A percentile compares a stretch with the other conserved stretches of the same genome.
Conservation (phyloP, 2,888 invertebrate genomes). For the Drosophila melanocephala region DNA sequence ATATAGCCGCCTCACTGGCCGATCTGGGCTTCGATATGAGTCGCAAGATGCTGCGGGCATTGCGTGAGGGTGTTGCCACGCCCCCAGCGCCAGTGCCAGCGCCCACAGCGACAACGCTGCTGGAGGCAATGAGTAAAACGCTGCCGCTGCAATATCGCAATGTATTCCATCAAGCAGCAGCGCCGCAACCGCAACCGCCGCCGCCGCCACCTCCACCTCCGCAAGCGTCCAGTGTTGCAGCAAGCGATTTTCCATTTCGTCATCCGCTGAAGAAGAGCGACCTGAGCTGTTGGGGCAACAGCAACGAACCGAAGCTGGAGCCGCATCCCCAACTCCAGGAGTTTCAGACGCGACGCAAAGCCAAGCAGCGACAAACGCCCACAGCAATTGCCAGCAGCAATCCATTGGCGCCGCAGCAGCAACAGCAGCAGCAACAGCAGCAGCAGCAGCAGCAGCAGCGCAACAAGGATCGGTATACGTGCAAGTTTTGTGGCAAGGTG, state of each 20-base stretch:
- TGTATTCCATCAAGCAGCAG: conserved; percentile 76
- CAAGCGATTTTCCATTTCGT: conserved; percentile 88
- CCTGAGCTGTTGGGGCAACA: conserved; percentile 50
- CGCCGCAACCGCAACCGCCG: conserved; percentile 82
- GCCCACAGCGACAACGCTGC: conserved; percentile 87
- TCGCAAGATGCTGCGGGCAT: conserved; percentile 70
- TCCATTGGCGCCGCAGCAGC: conserved; percentile 73
- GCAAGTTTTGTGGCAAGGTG: conserved; percentile 98
- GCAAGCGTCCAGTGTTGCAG: conserved; percentile 3
- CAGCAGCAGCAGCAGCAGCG: conserved; percentile 88
- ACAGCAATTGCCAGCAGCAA: conserved; percentile 11
- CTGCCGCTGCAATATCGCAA: conserved; percentile 88
- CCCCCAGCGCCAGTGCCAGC: conserved; percentile 66
- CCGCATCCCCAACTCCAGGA: conserved; percentile 70
- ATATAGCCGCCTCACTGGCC: conserved; percentile 71
- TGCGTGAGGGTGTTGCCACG: conserved; percentile 64
- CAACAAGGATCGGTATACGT: conserved; percentile 96
- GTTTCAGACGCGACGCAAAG: conserved; percentile 68
- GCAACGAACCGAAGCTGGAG: conserved; percentile 48
- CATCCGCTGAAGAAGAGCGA: conserved; percentile 83
- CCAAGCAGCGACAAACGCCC: conserved; percentile 63
- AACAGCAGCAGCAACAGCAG: conserved; percentile 86
- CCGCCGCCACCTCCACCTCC: conserved; percentile 85
- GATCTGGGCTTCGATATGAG: conserved; percentile 77
- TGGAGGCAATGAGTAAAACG: conserved; percentile 90